Base-by-base conservation (phyloP, 2,888 invertebrate genomes). In the Drosophila anceps region DNA sequence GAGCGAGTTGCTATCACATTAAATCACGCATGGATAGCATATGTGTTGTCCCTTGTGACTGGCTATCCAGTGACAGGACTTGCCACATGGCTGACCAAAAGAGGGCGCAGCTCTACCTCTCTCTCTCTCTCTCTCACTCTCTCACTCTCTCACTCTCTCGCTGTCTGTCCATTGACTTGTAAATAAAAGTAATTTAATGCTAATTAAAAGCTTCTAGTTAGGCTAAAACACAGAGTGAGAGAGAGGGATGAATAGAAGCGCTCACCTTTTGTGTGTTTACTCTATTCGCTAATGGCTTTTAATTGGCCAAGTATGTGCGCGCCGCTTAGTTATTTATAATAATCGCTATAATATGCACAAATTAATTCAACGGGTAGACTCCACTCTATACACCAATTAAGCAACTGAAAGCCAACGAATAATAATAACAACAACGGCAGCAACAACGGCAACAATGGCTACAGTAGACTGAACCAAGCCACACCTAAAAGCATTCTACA, bases 121-220 rank as follows among this genome's bases (percentile, higher is more conserved):
- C 20, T 24, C 43, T 9, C 41, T 18, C 18, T 1, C 15, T 7
- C 51, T 6, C 18, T 20, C 7, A 2, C 24, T 3, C 18, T 20
- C 33, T 27, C 46, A 4, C 13, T 27, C 29, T 1, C 46, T 7
- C n/a, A 10, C n/a, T 3, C n/a, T 37, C 6, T 4, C 15, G 9
- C 8, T 1, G 13, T 4, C 35, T 37, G 20, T 41, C 69, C 73
- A 88, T 68, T 85, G 86, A 58, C 66, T 74, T 83, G 84, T 76
- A 69, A 86, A 84, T 76, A 79, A 80, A 84, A 76, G 79, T 89
- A 87, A 89, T 84, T 80, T 74, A 84, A 87, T 80, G 85, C 80
- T 89, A 89, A 86, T 86, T 86, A 87, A 84, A 72, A 79, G 87
- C 79, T 55, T 61, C 68, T 53, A 69, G 65, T 65, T 55, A 20